Evolutionary conservation across 2,888 invertebrate genomes (phyloP).

Genomic region (Drosophila leonis): DNA sequence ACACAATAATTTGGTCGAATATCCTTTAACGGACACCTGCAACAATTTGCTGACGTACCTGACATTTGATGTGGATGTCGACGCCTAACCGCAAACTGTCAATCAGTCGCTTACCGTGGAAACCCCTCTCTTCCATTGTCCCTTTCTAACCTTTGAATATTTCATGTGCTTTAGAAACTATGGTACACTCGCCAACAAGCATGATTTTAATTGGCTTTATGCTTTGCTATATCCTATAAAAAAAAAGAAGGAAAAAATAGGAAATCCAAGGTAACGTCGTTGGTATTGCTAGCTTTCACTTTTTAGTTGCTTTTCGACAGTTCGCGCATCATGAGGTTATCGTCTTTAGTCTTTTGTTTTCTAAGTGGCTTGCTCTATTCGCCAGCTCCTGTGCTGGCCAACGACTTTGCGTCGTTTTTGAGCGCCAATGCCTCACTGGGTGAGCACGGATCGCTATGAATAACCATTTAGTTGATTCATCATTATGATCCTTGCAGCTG

Average conservation of each 20-base stretch:
- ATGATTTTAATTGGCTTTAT: constrained; percentile 63
- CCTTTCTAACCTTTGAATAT: constrained; percentile 59
- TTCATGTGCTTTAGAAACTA: constrained; percentile 54
- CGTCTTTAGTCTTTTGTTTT: constrained; percentile 82
- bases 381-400: constrained; percentile 51
- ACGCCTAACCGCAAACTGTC: constrained; percentile 80
- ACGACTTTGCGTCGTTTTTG: constrained; percentile 90
- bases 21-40: constrained; percentile 60
- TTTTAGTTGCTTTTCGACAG: constrained; percentile 60
- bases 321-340: constrained; percentile 62
- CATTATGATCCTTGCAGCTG: constrained; percentile 86
- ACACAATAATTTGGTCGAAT: constrained; percentile 42
- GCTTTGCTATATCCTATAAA: constrained; percentile 23
- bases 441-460: constrained; percentile 78
- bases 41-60: constrained; percentile 38
- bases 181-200: constrained; percentile 19
- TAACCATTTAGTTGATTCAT: background rate
- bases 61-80: constrained; percentile 35
- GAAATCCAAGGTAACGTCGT: constrained; percentile 37
- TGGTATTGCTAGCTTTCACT: constrained; percentile 27
- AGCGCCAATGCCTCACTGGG: constrained; percentile 91
- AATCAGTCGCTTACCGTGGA: constrained; percentile 60
- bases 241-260: background rate
- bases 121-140: constrained; percentile 15
- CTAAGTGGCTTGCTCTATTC: constrained; percentile 86